A percentile compares a stretch with the other conserved stretches of the same genome.
Evolutionary conservation across 2,888 invertebrate genomes (phyloP).

Genomic region (Atethmia centrago): DNA sequence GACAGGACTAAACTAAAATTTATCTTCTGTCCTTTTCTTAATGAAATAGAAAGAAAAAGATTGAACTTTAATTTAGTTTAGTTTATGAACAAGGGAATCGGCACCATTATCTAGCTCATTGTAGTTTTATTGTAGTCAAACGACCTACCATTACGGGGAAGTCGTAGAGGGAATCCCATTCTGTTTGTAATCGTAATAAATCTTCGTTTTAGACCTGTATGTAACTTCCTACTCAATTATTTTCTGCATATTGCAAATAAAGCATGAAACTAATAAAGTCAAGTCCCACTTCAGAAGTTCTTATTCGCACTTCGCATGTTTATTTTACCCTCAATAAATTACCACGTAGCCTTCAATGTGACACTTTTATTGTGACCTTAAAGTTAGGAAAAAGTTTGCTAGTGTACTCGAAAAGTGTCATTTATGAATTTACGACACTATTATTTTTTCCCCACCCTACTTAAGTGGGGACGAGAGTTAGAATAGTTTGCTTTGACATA

Average conservation of each 20-base stretch:
- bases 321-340: conserved; percentile 78
- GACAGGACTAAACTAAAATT: too few relatives aligned
- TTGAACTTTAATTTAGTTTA: too few relatives aligned
- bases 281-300: conserved; percentile 58
- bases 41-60: too few relatives aligned
- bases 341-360: conserved; percentile 75
- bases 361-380: conserved; percentile 84
- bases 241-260: conserved; percentile 24
- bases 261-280: conserved; percentile 52
- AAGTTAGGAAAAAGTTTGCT: conserved; percentile 78
- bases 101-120: too few relatives aligned
- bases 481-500: conserved; percentile 66
- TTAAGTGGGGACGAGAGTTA: conserved; percentile 70
- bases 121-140: neutral
- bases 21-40: too few relatives aligned
- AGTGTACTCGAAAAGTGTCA: conserved; percentile 78
- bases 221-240: conserved; percentile 30
- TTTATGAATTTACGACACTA: conserved; percentile 83
- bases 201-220: neutral
- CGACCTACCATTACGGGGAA: too few relatives aligned
- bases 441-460: conserved; percentile 73
- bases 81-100: too few relatives aligned
- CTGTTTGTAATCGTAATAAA: neutral
- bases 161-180: neutral
- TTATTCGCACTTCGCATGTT: conserved; percentile 68